Conservation (phyloP, 2,113 vertebrate species). For the Machaerirhynchus nigripectus region DNA sequence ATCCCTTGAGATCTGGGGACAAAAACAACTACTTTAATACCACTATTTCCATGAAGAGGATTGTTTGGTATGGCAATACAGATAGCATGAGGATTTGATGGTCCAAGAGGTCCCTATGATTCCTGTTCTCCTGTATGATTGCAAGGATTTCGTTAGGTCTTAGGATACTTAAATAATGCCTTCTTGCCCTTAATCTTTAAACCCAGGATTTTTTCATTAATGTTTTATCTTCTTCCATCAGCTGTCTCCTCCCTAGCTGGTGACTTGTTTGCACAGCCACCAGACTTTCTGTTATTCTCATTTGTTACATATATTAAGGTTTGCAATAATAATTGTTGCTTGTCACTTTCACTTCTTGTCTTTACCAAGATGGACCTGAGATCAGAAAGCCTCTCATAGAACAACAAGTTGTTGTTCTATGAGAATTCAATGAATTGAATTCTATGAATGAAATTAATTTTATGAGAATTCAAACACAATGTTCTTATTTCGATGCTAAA, state of each 20-base stretch:
- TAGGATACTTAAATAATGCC: neutral
- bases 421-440: too few relatives aligned
- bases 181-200: slow-evolving; percentile 46
- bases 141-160: neutral
- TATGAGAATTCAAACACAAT: too few relatives aligned
- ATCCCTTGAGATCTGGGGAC: neutral
- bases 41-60: neutral
- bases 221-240: slow-evolving; percentile 19
- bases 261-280: neutral
- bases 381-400: neutral
- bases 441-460: too few relatives aligned
- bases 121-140: neutral
- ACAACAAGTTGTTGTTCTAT: neutral
- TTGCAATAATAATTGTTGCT: neutral
- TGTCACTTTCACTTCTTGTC: neutral
- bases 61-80: neutral
- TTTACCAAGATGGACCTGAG: neutral
- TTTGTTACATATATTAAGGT: neutral
- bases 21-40: neutral
- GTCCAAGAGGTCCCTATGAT: neutral
- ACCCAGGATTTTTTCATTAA: neutral
- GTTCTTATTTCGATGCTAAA: neutral
- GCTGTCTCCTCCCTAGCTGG: neutral
- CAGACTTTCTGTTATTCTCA: neutral
- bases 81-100: neutral